Conservation (phyloP, 1,140 invertebrate genomes). For the Zaprionus inermis region DNA sequence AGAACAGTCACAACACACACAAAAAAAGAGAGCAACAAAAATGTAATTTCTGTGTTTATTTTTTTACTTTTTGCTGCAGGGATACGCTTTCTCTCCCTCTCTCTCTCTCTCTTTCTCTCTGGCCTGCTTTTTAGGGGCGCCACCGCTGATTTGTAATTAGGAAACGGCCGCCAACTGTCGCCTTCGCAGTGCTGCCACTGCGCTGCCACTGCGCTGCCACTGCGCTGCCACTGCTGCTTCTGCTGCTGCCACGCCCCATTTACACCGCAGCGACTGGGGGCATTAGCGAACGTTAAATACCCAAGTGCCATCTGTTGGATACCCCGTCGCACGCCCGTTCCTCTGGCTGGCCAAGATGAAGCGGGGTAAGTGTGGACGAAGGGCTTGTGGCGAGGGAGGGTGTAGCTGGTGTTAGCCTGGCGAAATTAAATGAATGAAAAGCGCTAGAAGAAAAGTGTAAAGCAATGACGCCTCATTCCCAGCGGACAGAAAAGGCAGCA, state of each 20-base stretch:
- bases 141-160: constrained; percentile 83
- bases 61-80: constrained; percentile 37
- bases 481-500: constrained; percentile 47
- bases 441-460: constrained; percentile 78
- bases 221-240: constrained; percentile 10
- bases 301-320: constrained; percentile 70
- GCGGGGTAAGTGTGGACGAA: background rate
- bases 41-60: constrained; percentile 65
- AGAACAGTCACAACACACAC: constrained; percentile 10
- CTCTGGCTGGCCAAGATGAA: background rate
- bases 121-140: constrained; percentile 36
- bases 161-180: constrained; percentile 83
- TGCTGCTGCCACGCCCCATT: constrained; percentile 69
- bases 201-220: background rate
- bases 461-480: constrained; percentile 76
- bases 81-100: background rate
- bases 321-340: background rate
- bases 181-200: constrained; percentile 58
- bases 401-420: constrained; percentile 36
- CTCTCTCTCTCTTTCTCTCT: background rate
- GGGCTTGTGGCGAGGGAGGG: background rate
- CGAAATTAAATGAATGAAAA: constrained; percentile 81
- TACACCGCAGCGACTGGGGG: constrained; percentile 66
- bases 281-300: constrained; percentile 82
- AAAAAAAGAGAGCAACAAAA: constrained; percentile 38